Base-by-base conservation (phyloP, 2,113 vertebrate genomes). In the Urocynchramus pylzowi region DNA sequence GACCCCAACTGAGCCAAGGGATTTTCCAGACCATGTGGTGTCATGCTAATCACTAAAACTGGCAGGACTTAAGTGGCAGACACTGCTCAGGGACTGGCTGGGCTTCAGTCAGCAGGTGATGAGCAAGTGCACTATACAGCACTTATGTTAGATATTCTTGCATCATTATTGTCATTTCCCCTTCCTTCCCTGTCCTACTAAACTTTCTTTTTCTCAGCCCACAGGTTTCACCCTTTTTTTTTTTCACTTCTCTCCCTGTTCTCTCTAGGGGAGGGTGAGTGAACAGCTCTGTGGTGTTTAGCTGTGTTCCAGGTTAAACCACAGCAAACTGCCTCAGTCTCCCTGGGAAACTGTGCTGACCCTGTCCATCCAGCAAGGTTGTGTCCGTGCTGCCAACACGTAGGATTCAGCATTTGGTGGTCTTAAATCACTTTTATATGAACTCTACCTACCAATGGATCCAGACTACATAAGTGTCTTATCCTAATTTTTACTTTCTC, bases 261-360 rank as follows among this genome's bases (percentile, higher is more conserved):
- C n/a, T 10, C 24, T 11, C 41, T 30, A 1, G 0, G 0, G 20
- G 8, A 78, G 30, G 7, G 16, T 54, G 13, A 78, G 49, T 14
- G 30, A 16, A 8, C 5, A 2, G n/a, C 41, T 79, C 75, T 63
- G 56, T 41, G 56, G 10, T 47, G 16, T 63, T 79, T 11, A 31
- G n/a, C 6, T 54, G 19, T 47, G 11, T 49, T n/a, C 41, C 21
- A 30, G 41, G 30, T 49, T 49, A 71, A 71, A 49, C 6, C 42
- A 42, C 41, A 79, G 33, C 12, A 53, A 60, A 39, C 26, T 41
- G 22, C 13, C 31, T 73, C 39, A 37, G 17, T 8, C 26, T 26
- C 53, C 27, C 52, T n/a, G 37, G 27, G 17, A 50, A 71, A 45
- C 10, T 67, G 11, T 39, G 4, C 30, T 23, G 15, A 61, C 3